Evolutionary conservation across 2,797 vertebrate genomes (phyloP), one percentile per base, ranked within the genome.

Genomic region (Eupleurogrammus muticus): DNA sequence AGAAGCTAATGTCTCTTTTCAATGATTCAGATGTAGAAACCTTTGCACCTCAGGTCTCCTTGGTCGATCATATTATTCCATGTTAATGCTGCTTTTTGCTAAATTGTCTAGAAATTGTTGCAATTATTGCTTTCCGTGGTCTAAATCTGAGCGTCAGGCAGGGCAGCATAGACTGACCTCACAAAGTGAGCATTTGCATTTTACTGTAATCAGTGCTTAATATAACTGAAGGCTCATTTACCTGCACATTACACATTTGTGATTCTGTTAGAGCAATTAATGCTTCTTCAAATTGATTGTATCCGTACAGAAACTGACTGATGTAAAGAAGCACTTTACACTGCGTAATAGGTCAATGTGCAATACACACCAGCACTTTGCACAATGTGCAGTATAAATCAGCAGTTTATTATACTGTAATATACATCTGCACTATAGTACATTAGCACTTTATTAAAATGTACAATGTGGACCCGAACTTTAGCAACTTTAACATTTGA

Each of bases 101-200:
- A 35, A 53, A 64, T 69, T 50, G 50, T 47, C 35, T 62, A 21
- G 47, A 68, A 67, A 75, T 67, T 50, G 46, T 17, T 60, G 21
- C 24, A 50, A 38, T 54, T 58, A 44, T 73, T 70, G 32, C n/a
- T 48, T 46, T 58, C 66, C 48, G 60, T 73, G 75, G 16, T 71
- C 24, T 53, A 6, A 65, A 49, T 62, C 51, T 48, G 16, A 57
- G 24, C 65, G 32, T 21, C 55, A 54, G 53, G 12, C 20, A 9
- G 51, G 19, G 16, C 46, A 42, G 11, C 46, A 52, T 20, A 53
- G 42, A 19, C 36, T 79, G 21, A 67, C 48, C 44, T 35, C 11
- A 8, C n/a, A 68, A 52, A 66, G 17, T 56, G 42, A 34, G 53
- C 42, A 61, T 80, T 79, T 72, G 53, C 61, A 65, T 80, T 78